phyloP scores from a whole-genome alignment of 2,888 invertebrate genomes.

The Cryptocheilus praepositus region DNA sequence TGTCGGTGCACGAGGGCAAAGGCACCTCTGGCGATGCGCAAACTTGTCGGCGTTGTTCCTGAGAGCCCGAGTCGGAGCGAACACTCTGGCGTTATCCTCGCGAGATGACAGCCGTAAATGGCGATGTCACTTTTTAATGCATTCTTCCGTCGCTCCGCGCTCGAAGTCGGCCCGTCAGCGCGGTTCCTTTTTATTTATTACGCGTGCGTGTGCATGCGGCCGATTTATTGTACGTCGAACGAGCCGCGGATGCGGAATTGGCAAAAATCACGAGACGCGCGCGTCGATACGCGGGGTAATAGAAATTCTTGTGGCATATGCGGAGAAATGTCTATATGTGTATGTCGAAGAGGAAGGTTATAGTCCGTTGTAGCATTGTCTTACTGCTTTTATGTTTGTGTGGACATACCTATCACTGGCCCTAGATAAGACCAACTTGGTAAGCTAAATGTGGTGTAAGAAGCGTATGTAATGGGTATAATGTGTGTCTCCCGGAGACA shows the following conservation, averaged over 20 bases:
- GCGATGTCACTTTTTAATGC: constrained; percentile 51
- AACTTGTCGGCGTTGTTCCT: neutral
- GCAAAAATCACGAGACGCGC: neutral
- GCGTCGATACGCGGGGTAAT: neutral
- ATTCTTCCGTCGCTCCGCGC: constrained; percentile 38
- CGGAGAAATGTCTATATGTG: neutral
- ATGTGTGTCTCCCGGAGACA: too few species aligned
- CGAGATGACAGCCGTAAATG: constrained; percentile 58
- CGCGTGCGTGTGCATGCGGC: too few species aligned
- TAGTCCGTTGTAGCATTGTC: too few species aligned
- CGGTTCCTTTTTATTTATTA: constrained; percentile 9
- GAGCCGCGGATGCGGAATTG: too few species aligned
- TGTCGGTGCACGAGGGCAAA: neutral
- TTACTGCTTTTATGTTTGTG: too few species aligned
- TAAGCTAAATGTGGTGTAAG: too few species aligned
- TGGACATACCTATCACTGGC: too few species aligned
- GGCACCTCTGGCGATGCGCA: neutral
- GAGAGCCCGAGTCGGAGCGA: neutral
- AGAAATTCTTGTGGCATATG: neutral
- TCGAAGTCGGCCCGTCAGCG: constrained; percentile 5
- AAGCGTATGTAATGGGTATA: too few species aligned
- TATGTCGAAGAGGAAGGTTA: neutral
- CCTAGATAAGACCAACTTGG: too few species aligned
- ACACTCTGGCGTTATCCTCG: constrained; percentile 57
- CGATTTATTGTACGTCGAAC: too few species aligned